These are phyloP conservation scores for Numida meleagris DNA, from an alignment of 2,113 vertebrate species.

Conservation along the genomic window DNA sequence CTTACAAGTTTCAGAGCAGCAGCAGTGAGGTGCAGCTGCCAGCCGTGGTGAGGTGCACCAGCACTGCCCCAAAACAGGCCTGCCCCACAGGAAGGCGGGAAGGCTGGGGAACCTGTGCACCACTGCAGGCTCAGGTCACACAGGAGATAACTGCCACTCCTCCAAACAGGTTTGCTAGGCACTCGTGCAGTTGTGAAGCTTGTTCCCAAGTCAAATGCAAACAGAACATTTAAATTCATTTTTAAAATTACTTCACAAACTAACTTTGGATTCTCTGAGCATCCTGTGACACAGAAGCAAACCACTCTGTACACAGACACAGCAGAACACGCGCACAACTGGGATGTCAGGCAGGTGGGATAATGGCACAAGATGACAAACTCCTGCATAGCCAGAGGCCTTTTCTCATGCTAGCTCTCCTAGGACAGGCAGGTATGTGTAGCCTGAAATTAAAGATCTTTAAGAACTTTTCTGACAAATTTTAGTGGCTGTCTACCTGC, in stretches of 20 bases:
- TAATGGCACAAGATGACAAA: not conserved
- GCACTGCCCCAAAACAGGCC: not conserved
- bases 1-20: not conserved
- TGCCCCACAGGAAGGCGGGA: not conserved
- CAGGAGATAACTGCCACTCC: not conserved
- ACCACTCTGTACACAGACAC: rapidly evolving
- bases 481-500: not conserved
- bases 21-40: not conserved
- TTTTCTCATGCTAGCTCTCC: not conserved
- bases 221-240: not conserved
- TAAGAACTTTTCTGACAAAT: not conserved
- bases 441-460: not conserved
- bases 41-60: not conserved
- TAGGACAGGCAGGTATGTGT: not conserved
- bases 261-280: not conserved
- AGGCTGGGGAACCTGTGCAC: not conserved
- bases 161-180: not conserved
- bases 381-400: not conserved
- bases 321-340: not conserved
- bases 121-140: rapidly evolving
- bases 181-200: not conserved
- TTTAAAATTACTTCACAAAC: not conserved
- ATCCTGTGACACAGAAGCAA: rapidly evolving
- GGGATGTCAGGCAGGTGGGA: not conserved
- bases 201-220: not conserved